These are phyloP conservation scores for Dysmachus trigonus DNA, from an alignment of 2,888 invertebrate genomes.

Conservation along the genomic window DNA sequence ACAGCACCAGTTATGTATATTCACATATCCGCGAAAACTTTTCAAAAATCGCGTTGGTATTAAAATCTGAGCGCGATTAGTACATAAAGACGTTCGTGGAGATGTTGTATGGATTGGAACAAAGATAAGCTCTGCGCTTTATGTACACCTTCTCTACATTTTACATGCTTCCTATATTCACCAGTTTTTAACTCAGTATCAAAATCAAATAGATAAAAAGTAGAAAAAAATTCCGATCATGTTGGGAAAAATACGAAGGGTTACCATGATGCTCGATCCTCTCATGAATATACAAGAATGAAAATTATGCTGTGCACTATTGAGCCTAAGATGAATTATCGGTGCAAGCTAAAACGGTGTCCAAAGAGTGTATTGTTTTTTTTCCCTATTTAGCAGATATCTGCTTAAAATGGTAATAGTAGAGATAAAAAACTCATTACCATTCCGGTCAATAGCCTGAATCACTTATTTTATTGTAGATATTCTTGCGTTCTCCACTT, in stretches of 20 bases:
- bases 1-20: background rate
- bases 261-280: background rate
- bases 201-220: conserved; percentile 9
- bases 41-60: background rate
- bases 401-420: background rate
- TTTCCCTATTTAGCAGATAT: background rate
- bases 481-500: background rate
- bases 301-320: background rate
- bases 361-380: background rate
- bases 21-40: conserved; percentile 12
- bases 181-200: conserved; percentile 25
- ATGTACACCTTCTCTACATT: conserved; percentile 12
- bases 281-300: background rate
- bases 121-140: conserved; percentile 17
- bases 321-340: background rate
- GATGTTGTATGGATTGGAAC: conserved; percentile 19
- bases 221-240: conserved; percentile 5
- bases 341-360: background rate
- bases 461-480: background rate
- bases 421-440: background rate
- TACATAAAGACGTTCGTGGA: background rate
- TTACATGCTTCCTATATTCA: conserved; percentile 31
- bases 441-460: background rate
- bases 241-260: background rate
- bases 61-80: background rate